Base-by-base conservation (phyloP, 2,113 vertebrate genomes). In the Brienomyrus brachyistius region DNA sequence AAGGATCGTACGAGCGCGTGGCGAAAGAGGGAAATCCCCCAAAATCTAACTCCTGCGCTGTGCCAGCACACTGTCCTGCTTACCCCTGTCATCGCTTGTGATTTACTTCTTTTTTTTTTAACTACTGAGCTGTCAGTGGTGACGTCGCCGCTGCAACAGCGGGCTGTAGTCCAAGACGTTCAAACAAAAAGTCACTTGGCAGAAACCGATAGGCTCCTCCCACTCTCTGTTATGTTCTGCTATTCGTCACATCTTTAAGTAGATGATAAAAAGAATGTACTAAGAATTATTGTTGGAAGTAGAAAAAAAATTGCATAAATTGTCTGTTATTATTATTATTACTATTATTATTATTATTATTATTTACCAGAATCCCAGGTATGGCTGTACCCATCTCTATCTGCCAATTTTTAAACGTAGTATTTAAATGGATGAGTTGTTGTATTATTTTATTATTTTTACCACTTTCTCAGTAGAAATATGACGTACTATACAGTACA, bases 1-100 rank as follows among this genome's bases (percentile, higher is more conserved):
- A 90, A 90, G 89, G 86, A 85, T 89, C 10, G 48, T 89, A 90
- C 87, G 88, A 87, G n/a, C 54, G 70, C 13, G 48, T 54, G 27
- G 13, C 35, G 50, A 54, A 47, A 77, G 51, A 89, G 77, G 80
- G 89, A 89, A 10, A 48, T 5, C 66, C 74, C 80, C 43, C 86
- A 87, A 88, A 91, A 88, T 89, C 88, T 90, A 89, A 92, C 91
- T 91, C 90, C 62, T 85, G 80, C 91, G 91, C 92, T 94, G 89
- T 92, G 89, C 89, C 89, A 48, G 88, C 85, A 82, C 47, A 83
- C 89, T 15, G 77, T 91, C 89, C 88, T 88, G 86, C 91, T 91
- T 91, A 11, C 48, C 83, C 66, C 89, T 45, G 21, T 83, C 40
- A 88, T 70, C 27, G 52, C 7, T 11, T 54, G 86, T 56, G 5